Evolutionary conservation across 2,888 invertebrate genomes (phyloP).

Genomic region (Cylindroiulus punctatus): DNA sequence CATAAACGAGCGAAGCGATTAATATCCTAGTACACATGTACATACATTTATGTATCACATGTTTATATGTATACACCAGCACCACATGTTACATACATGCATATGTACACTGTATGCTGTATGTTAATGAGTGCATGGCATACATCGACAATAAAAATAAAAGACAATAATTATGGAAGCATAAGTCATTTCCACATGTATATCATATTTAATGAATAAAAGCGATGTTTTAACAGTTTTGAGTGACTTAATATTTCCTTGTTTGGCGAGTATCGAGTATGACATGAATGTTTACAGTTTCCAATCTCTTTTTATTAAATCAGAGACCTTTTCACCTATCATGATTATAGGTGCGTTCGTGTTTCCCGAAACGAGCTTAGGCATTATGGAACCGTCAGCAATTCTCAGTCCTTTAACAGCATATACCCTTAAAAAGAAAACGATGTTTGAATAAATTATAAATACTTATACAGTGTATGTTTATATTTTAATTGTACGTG

Average conservation of each 20-base stretch:
- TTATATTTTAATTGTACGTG: no score
- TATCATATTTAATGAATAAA: background rate
- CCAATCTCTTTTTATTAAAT: constrained; percentile 76
- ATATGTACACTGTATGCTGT: no score
- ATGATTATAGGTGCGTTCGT: constrained; percentile 92
- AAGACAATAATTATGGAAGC: no score
- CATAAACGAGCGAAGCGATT: no score
- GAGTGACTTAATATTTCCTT: background rate
- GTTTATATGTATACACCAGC: no score
- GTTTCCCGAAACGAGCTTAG: constrained; percentile 86
- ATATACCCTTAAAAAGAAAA: constrained; percentile 70
- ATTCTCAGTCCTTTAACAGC: constrained; percentile 82
- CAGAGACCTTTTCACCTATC: constrained; percentile 90
- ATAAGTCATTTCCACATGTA: background rate
- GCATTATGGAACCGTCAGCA: constrained; percentile 89
- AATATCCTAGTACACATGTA: no score
- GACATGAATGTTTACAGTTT: background rate
- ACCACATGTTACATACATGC: no score
- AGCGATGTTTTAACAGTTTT: background rate
- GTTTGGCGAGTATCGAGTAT: background rate
- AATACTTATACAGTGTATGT: no score
- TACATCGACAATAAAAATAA: no score
- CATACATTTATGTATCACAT: no score
- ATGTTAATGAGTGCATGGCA: no score
- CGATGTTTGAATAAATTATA: no score